Evolutionary conservation across 2,888 invertebrate species (phyloP).

Genomic region (Cylloceria caligata): DNA sequence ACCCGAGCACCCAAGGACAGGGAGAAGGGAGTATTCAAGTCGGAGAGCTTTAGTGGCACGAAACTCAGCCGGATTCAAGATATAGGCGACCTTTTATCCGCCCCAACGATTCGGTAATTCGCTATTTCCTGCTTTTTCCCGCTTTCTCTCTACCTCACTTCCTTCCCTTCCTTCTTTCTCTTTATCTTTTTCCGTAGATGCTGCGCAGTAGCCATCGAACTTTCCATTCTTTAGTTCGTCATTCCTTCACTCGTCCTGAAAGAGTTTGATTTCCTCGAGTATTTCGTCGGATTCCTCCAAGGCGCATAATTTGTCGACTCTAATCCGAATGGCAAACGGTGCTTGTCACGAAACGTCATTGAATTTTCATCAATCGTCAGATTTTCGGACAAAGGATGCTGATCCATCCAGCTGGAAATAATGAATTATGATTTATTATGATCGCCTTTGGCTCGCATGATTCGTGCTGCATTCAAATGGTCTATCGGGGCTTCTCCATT

Average conservation of each 20-base stretch:
- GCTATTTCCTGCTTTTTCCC: conserved; percentile 68
- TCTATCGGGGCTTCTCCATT: not conserved
- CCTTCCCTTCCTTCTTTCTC: conserved; percentile 33
- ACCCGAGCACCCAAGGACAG: conserved; percentile 29
- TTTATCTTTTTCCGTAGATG: conserved; percentile 37
- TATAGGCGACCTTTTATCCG: conserved; percentile 74
- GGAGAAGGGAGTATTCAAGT: conserved; percentile 35
- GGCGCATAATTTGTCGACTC: conserved; percentile 70
- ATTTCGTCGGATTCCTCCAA: conserved; percentile 30
- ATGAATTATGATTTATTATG: conserved; percentile 19
- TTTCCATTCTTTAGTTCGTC: conserved; percentile 38
- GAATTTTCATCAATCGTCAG: conserved; percentile 26
- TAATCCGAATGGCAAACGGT: conserved; percentile 71
- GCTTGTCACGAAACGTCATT: conserved; percentile 46
- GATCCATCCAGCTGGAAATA: not conserved
- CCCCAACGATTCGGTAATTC: conserved; percentile 74
- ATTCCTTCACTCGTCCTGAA: conserved; percentile 20
- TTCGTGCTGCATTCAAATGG: not conserved
- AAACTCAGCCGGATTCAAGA: conserved; percentile 73
- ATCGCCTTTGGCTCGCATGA: not conserved
- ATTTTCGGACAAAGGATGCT: not conserved
- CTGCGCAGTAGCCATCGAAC: conserved; percentile 14
- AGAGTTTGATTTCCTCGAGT: conserved; percentile 13
- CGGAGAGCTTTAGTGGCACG: conserved; percentile 72
- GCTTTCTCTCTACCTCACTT: conserved; percentile 44